Evolutionary conservation across 1,140 invertebrate genomes (phyloP), one percentile per base, ranked within the genome.

Genomic region (Drosophila navojoa): DNA sequence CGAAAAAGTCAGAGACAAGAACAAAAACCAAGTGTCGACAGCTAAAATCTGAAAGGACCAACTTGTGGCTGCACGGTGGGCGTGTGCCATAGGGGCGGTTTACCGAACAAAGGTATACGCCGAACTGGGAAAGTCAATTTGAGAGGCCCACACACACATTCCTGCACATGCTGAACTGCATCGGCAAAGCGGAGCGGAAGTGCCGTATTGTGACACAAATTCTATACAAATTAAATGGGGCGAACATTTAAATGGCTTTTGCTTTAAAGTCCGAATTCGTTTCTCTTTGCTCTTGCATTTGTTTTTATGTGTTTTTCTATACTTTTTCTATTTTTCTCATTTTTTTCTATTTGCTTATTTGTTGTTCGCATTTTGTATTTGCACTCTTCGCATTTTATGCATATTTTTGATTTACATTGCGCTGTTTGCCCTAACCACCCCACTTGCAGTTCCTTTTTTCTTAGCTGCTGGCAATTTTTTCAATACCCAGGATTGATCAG

Each of bases 191-290:
- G 19, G 32, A 40, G 42, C 64, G 75, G 64, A 75, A 75, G 35
- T 40, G 22, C 38, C 47, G 47, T 63, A 64, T 75, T 64, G 72
- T 42, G 64, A 64, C 50, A 57, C 50, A 63, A 79, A 64, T 60
- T 60, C 75, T 53, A 70, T 87, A 76, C 68, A 89, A 89, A 89
- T 82, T 86, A 89, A 86, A 86, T 86, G 82, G 84, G 59, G 79
- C 84, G 84, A 71, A 89, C 79, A 82, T 89, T 87, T 86, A 79
- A 77, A 86, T 86, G 87, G 84, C 79, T 81, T 32, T 67, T 40
- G 74, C 81, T 86, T 85, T 77, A 62, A 77, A 70, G 58, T 38
- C 52, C 45, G 19, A 77, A 69, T 86, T 76, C n/a, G 52, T 45
- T 73, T 50, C 32, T 63, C 54, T 59, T 59, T 57, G 63, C 69